Evolutionary conservation across 1,140 invertebrate genomes (phyloP), one percentile per base, ranked within the genome.

Genomic region (Atta colombica): DNA sequence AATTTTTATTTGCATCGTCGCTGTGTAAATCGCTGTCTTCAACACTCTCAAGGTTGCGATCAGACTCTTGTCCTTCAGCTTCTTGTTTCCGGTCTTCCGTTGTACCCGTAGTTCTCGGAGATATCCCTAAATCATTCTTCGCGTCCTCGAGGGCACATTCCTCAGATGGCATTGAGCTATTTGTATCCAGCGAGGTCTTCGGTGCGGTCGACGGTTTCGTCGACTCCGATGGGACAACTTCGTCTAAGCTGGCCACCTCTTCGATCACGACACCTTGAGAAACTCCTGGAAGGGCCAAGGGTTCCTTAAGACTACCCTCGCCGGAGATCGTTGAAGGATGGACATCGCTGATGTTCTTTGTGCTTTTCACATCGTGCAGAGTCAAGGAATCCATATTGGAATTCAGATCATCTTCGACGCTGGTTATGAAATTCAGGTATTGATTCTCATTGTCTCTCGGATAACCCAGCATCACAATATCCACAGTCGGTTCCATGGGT

Each of bases 341-440:
- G 25, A 51, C 35, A 10, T 86, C 25, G 12, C 77, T 31, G 45
- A 18, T 4, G 5, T 61, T 35, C 12, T 66, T 78, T 31, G 74
- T 2, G 16, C 14, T 31, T 14, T 66, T 72, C 3, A 8, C 18
- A 16, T 39, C 31, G 6, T 66, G 31, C 31, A 21, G 14, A 31
- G 61, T 16, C 6, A 85, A 58, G 10, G n/a, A 61, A 25, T 85
- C 39, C 45, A 60, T 39, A 18, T 82, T 81, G 25, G 77, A 61
- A 7, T 69, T 87, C 0, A 71, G 8, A 80, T 93, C 93, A 80
- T 93, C 93, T 74, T 93, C 93, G 0, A 93, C 90, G 69, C 93
- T 93, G 0, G 92, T 93, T 88, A 94, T 92, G n/a, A 94, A 92
- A 89, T 95, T 92, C 12, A 93, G 87, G 80, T 93, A 93, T 55